phyloP scores from a whole-genome alignment of 2,113 vertebrate species.

The Albula glossodonta region DNA sequence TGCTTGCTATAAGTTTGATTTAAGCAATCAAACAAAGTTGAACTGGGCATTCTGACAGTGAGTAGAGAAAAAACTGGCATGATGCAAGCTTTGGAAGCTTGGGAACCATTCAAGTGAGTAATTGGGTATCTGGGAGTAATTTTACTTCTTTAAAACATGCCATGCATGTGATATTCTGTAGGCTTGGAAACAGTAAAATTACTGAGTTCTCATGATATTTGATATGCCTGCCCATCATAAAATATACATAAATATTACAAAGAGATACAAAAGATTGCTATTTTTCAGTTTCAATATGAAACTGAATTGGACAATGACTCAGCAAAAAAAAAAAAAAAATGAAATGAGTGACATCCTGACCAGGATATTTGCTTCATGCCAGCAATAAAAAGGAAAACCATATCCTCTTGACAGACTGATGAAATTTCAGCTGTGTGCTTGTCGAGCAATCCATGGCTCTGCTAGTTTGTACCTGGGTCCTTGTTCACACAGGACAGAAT shows the following conservation, averaged over 20 bases:
- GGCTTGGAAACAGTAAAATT: background rate
- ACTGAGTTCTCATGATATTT: background rate
- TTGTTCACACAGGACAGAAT: background rate
- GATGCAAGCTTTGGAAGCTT: background rate
- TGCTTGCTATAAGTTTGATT: background rate
- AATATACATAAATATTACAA: background rate
- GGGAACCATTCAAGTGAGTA: background rate
- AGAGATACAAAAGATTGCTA: background rate
- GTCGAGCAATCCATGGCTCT: background rate
- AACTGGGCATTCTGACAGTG: background rate
- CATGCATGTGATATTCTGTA: background rate
- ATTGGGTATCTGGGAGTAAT: background rate
- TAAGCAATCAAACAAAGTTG: background rate
- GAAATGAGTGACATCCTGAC: background rate
- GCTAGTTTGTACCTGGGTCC: background rate
- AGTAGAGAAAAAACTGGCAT: background rate
- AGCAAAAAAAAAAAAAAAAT: background rate
- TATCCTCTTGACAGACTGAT: conserved; percentile 3
- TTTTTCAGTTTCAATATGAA: background rate
- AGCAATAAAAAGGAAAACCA: background rate
- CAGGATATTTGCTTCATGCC: background rate
- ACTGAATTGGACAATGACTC: background rate
- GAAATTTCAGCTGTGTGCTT: background rate
- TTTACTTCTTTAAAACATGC: background rate
- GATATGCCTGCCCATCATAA: background rate